Evolutionary conservation across 2,888 invertebrate genomes (phyloP), one percentile per base, ranked within the genome.

Genomic region (Monopis laevigella): DNA sequence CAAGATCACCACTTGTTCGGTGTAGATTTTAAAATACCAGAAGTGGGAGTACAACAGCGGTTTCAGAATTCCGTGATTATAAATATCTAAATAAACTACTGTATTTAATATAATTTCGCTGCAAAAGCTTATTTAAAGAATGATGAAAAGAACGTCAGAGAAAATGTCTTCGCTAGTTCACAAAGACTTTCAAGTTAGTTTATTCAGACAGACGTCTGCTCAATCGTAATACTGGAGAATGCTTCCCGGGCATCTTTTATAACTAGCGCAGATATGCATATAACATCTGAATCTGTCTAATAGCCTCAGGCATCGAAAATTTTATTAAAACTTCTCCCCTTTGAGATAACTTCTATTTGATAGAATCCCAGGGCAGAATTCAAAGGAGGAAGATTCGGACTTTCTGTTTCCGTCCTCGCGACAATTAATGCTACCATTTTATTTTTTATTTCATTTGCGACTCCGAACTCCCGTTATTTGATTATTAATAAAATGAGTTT

Each of bases 291-390:
- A 64, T 62, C 61, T 63, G 59, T 59, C 65, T 61, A 59, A 69
- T 55, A 56, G 73, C 77, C 65, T 47, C 58, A 57, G 70, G 77
- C 74, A 61, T 61, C 67, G 51, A 58, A 64, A 66, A 75, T 78
- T 78, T 77, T 78, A 77, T 78, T 74, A 77, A 74, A 78, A 75
- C 62, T 78, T 72, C 64, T 62, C 72, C 73, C 71, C 69, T 75
- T 77, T 73, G 62, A 72, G 65, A 73, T 65, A 71, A 72, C 68
- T 72, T 73, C 62, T 67, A 62, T 75, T 73, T 75, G 75, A 80
- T 71, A 73, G 67, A 65, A 69, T 59, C 60, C 67, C 64, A 63
- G 53, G 54, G 40, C 18, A 27, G 16, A 29, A 17, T 19, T 18
- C 27, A 18, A 17, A 38, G 27, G 12, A 16, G 24, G 53, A 47